Evolutionary conservation across 2,113 vertebrate species (phyloP).

Genomic region (Rhinolophus ferrumequinum): DNA sequence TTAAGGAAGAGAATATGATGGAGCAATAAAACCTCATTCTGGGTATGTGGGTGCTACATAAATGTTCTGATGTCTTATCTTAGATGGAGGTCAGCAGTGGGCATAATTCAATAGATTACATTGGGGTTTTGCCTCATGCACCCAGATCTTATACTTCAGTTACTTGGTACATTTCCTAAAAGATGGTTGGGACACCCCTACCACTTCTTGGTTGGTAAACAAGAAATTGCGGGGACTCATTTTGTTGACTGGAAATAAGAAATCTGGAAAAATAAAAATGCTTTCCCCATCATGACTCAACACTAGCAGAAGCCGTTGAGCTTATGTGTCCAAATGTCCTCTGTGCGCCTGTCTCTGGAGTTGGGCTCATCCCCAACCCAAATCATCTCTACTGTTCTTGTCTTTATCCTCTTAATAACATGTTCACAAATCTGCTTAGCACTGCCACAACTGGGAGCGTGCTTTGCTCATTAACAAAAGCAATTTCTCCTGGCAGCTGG

Average conservation of each 20-base stretch:
- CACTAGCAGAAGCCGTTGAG: neutral
- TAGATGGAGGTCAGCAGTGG: neutral
- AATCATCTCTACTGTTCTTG: neutral
- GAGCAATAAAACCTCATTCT: neutral
- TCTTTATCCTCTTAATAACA: neutral
- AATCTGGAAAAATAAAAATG: neutral
- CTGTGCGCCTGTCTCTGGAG: neutral
- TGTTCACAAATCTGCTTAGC: neutral
- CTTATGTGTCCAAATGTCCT: neutral
- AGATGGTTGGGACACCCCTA: too few relatives aligned
- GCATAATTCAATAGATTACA: neutral
- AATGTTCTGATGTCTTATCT: neutral
- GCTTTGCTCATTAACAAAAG: constrained; percentile 16
- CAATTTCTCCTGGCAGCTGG: constrained; percentile 37
- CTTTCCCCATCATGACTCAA: neutral
- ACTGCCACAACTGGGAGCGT: neutral
- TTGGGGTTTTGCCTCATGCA: neutral
- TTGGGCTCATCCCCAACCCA: neutral
- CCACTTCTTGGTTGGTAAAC: neutral
- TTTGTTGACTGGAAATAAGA: neutral
- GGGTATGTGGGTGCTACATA: neutral
- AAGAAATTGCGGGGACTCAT: neutral
- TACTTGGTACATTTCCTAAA: neutral
- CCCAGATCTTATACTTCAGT: neutral
- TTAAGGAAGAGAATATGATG: neutral